Evolutionary conservation across 2,888 invertebrate genomes (phyloP), one percentile per base, ranked within the genome.

Genomic region (Trichogramma evanescens): DNA sequence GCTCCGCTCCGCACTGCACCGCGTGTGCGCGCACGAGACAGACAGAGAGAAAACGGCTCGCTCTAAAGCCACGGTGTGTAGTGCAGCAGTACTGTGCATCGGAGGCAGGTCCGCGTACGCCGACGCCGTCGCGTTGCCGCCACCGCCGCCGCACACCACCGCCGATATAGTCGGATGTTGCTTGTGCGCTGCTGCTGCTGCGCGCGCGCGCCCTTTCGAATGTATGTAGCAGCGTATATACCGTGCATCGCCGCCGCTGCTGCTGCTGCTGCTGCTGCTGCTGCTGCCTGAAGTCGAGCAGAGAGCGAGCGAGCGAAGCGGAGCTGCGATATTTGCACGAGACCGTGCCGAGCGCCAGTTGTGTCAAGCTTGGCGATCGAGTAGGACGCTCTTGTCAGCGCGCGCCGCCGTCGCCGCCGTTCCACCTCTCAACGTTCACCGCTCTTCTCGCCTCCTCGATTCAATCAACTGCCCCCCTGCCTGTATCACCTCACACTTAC

Each of bases 281-380:
- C 50, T 13, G 54, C 54, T 40, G 66, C 68, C 66, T 68, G 65
- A 57, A 66, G 66, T 66, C 67, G 67, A 67, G 68, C 65, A 62
- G 59, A 59, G 59, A 42, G 54, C 60, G 68, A 75, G 63, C 53
- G 57, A 59, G 64, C 63, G 58, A 61, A 62, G 67, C 66, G 62
- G 62, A 63, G 66, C 64, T 64, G 65, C 62, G 66, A 67, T 66
- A 42, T 41, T 50, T 9, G 13, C 50, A 10, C 4, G 40, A 13
- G 43, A 9, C 70, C 68, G 66, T 67, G 67, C 66, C 65, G 67
- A 66, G 71, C 73, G 73, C 74, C 77, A 77, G 77, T 78, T 75
- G 77, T 77, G 77, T 78, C 76, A 77, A 74, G 77, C 74, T 75
- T 72, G 75, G 76, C 77, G 77, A 76, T 76, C 76, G 75, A 76